These are phyloP conservation scores for Grallaria varia DNA, from an alignment of 2,113 vertebrate genomes.

Conservation along the genomic window DNA sequence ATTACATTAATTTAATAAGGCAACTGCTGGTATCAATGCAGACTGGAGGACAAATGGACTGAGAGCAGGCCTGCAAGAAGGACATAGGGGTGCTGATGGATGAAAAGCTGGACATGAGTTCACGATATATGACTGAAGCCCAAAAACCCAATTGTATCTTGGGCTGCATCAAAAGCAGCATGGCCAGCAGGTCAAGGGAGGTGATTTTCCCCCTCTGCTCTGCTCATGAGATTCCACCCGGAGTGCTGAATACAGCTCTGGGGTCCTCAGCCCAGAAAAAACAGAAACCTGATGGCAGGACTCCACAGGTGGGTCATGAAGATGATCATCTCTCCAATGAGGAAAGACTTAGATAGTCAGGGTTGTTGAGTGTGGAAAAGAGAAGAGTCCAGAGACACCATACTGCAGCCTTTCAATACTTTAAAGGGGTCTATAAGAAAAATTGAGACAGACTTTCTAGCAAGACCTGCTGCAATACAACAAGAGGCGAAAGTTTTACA, in stretches of 20 bases:
- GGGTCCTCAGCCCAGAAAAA: not conserved
- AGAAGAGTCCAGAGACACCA: not conserved
- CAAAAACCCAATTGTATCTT: fast-evolving
- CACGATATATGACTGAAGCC: fast-evolving
- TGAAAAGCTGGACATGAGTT: not conserved
- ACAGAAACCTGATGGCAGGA: fast-evolving
- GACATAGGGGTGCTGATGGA: not conserved
- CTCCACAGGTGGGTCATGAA: not conserved
- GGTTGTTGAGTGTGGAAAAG: not conserved
- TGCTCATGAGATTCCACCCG: not conserved
- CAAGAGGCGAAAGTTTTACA: not conserved
- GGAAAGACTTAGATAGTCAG: not conserved
- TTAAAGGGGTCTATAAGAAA: not conserved
- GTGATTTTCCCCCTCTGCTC: not conserved
- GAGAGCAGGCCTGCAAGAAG: not conserved
- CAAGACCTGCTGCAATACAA: not conserved
- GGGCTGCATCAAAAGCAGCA: not conserved
- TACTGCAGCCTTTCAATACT: fast-evolving
- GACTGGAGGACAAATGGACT: not conserved
- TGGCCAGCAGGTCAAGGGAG: not conserved
- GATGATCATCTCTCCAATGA: not conserved
- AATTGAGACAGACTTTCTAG: not conserved
- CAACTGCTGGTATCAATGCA: fast-evolving
- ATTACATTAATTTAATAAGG: not conserved
- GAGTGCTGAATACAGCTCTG: not conserved